Evolutionary conservation across 2,888 invertebrate genomes (phyloP).

Genomic region (Marronus borbonicus): DNA sequence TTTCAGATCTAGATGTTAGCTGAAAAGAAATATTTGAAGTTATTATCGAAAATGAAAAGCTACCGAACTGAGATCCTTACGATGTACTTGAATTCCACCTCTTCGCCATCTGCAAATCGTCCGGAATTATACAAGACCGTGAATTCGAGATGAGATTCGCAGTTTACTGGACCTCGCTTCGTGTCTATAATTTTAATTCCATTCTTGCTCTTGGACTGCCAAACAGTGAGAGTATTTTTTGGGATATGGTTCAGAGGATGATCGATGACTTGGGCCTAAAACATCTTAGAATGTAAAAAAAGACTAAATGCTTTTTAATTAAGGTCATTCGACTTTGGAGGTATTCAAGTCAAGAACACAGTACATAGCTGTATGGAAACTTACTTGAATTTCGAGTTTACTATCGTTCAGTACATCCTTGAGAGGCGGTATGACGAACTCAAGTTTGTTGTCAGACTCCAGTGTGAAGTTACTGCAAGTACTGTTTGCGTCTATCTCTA

Average conservation of each 20-base stretch:
- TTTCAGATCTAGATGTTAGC: constrained; percentile 24
- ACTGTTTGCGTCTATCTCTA: constrained; percentile 58
- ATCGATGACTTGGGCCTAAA: not conserved
- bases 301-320: too few species aligned
- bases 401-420: constrained; percentile 50
- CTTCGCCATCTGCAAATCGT: constrained; percentile 2
- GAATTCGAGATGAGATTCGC: constrained; percentile 13
- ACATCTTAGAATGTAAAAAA: too few species aligned
- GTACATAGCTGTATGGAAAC: not conserved
- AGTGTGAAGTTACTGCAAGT: constrained; percentile 63
- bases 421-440: constrained; percentile 65
- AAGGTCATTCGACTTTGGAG: too few species aligned
- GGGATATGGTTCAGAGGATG: not conserved
- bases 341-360: too few species aligned
- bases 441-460: constrained; percentile 59
- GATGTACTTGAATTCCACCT: constrained; percentile 27
- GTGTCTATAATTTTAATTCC: constrained; percentile 15
- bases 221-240: not conserved
- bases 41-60: not conserved
- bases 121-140: constrained; percentile 22
- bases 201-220: constrained; percentile 2
- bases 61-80: not conserved
- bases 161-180: constrained; percentile 4
- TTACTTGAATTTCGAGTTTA: constrained; percentile 27
- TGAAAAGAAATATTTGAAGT: not conserved